A percentile compares a stretch with the other conserved stretches of the same genome.
Conservation (phyloP, 92 coral and sea anemone species). For the Epizoanthus illoricatus region DNA sequence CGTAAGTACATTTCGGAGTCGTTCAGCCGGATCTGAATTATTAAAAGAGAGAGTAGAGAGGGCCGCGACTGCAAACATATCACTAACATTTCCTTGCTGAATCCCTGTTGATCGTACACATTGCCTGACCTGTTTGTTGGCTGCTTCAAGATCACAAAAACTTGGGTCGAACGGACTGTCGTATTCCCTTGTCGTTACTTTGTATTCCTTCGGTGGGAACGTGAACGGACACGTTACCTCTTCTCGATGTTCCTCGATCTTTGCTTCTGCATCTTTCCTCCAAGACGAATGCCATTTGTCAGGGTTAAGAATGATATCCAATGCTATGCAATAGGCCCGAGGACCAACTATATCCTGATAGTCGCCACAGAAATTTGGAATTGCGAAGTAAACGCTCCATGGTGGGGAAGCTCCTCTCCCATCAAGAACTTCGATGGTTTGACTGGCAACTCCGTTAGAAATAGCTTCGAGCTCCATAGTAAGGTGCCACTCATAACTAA, state of each 20-base stretch:
- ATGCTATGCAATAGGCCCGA: not conserved
- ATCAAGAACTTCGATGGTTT: slow-evolving; percentile 1
- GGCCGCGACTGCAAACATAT: not conserved
- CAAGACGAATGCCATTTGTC: slow-evolving; percentile 2
- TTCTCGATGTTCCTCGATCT: not conserved
- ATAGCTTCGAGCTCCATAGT: not conserved
- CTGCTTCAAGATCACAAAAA: slow-evolving; percentile 6
- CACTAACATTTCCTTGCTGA: not conserved
- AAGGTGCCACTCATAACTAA: not conserved
- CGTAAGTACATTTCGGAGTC: not conserved
- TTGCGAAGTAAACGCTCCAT: not conserved
- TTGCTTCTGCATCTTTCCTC: not conserved
- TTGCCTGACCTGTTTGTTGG: not conserved
- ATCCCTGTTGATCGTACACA: not conserved
- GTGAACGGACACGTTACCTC: not conserved
- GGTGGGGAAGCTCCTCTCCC: not conserved
- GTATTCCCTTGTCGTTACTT: not conserved
- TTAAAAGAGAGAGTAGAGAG: not conserved
- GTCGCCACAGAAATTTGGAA: not conserved
- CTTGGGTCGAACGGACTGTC: not conserved
- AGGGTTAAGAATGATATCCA: not conserved
- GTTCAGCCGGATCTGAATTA: not conserved
- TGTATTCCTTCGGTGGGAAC: not conserved
- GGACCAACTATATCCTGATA: not conserved
- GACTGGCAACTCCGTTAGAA: not conserved